Conservation (phyloP, 2,888 invertebrate species). For the Myopa testacea region DNA sequence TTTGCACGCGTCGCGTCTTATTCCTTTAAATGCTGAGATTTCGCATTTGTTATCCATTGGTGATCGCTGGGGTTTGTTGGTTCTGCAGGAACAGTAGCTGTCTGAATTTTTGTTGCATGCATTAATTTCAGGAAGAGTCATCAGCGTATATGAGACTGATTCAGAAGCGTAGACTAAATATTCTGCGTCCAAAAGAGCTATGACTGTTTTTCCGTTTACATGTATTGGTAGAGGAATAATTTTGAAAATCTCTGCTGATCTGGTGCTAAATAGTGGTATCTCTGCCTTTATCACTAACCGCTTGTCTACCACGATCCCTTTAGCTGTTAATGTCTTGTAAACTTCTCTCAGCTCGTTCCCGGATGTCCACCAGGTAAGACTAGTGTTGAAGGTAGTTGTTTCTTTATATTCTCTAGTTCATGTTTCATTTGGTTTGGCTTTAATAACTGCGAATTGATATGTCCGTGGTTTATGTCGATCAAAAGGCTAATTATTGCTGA, state of each 20-base stretch:
- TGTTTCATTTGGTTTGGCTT: slow-evolving; percentile 14
- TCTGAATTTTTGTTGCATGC: not conserved
- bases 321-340: slow-evolving; percentile 32
- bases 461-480: slow-evolving; percentile 34
- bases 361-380: slow-evolving; percentile 20
- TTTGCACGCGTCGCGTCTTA: not conserved
- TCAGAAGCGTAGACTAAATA: not conserved
- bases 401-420: slow-evolving; percentile 14
- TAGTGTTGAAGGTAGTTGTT: slow-evolving; percentile 3
- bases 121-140: not conserved
- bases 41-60: not conserved
- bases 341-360: slow-evolving; percentile 21
- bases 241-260: slow-evolving; percentile 18
- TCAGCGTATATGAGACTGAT: slow-evolving; percentile 1
- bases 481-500: slow-evolving; percentile 23
- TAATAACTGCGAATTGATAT: slow-evolving; percentile 24
- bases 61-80: not conserved
- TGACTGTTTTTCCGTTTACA: too few relatives aligned
- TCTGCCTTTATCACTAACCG: slow-evolving; percentile 30
- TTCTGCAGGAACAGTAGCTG: not conserved
- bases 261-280: slow-evolving; percentile 24
- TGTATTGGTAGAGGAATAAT: slow-evolving; percentile 11
- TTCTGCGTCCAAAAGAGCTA: not conserved
- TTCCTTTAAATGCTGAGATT: slow-evolving; percentile 11
- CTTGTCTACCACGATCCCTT: slow-evolving; percentile 24